A percentile compares a stretch with the other conserved stretches of the same genome.
phyloP scores from a whole-genome alignment of 1,140 invertebrate species.

The Drosophila jambulina region DNA sequence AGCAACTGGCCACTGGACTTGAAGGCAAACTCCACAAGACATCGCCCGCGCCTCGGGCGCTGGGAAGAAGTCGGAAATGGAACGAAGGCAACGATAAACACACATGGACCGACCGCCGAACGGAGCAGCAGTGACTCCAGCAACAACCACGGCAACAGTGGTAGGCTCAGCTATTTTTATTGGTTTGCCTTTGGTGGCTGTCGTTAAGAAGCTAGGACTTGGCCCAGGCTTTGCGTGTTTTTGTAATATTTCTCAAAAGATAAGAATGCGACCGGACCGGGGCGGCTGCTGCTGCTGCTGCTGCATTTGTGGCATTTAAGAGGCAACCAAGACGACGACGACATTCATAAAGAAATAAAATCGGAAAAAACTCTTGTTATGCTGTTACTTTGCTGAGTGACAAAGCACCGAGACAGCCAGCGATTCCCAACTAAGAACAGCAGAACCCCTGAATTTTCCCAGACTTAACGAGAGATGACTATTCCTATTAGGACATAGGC shows the following conservation, averaged over 20 bases:
- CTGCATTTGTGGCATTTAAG: conserved; percentile 41
- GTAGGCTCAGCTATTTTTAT: conserved; percentile 49
- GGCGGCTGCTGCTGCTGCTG: conserved; percentile 39
- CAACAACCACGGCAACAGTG: neutral
- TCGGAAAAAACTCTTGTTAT: conserved; percentile 52
- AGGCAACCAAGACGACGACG: conserved; percentile 29
- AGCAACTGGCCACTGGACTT: conserved; percentile 13
- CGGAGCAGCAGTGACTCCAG: conserved; percentile 10
- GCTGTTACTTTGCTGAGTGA: conserved; percentile 56
- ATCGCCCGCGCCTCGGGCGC: conserved; percentile 20
- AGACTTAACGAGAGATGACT: neutral
- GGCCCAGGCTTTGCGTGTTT: conserved; percentile 80
- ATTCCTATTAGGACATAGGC: neutral
- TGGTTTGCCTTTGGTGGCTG: conserved; percentile 33
- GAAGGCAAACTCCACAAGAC: conserved; percentile 1
- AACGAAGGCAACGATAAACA: conserved; percentile 20
- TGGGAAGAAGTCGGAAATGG: conserved; percentile 27
- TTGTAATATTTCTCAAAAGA: conserved; percentile 85
- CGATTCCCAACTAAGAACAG: neutral
- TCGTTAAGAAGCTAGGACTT: conserved; percentile 12
- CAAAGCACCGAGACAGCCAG: conserved; percentile 52
- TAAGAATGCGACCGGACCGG: conserved; percentile 83
- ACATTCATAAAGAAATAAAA: conserved; percentile 72
- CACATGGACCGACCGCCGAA: conserved; percentile 3
- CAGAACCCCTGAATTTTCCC: conserved; percentile 1